Conservation (phyloP, 2,888 invertebrate genomes). For the Penaeus monodon region DNA sequence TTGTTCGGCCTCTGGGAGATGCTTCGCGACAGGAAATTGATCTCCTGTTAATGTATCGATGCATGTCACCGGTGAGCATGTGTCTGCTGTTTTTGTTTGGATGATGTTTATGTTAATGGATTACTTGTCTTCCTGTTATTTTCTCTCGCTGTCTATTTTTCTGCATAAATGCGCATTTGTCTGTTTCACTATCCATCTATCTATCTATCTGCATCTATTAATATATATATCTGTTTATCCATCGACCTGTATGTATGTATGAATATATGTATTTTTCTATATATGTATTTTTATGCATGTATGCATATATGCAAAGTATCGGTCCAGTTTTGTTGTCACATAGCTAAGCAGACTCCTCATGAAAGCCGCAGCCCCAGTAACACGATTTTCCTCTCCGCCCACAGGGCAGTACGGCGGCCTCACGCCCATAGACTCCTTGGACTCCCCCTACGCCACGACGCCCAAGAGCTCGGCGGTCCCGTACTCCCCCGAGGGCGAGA, state of each 20-base stretch:
- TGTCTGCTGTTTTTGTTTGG: neutral
- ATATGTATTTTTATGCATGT: neutral
- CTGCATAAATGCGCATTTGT: no score
- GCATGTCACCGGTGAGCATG: neutral
- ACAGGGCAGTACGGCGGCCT: constrained; percentile 60
- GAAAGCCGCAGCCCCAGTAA: neutral
- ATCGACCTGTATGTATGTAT: no score
- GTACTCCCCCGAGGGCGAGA: constrained; percentile 63
- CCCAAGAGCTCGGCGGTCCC: constrained; percentile 62
- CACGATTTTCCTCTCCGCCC: neutral
- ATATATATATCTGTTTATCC: no score
- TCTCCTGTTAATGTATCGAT: no score
- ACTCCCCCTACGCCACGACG: constrained; percentile 64
- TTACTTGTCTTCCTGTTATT: neutral
- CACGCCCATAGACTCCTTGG: constrained; percentile 63
- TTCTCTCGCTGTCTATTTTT: neutral
- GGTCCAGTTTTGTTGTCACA: no score
- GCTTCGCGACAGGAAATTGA: no score
- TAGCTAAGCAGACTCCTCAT: no score
- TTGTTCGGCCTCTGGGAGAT: neutral
- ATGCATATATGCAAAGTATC: neutral
- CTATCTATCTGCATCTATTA: no score
- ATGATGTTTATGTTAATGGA: neutral
- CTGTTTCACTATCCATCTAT: no score
- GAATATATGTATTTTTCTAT: no score